Conservation (phyloP, 2,888 invertebrate species). For the Melolontha melolontha region DNA sequence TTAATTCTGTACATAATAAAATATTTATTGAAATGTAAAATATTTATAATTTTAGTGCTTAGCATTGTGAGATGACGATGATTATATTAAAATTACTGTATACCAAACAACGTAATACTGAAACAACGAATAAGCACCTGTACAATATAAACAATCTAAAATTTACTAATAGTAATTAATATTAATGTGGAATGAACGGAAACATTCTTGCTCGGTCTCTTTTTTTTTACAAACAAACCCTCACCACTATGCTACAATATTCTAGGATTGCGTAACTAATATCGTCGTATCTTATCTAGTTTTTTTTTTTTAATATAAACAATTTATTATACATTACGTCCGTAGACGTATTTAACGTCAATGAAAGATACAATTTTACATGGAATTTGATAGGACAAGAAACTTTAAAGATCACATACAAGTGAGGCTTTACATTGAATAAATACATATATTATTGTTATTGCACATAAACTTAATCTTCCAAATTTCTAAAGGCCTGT, state of each 20-base stretch:
- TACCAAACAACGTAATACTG: conserved; percentile 35
- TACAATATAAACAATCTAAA: conserved; percentile 21
- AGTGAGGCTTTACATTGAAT: conserved; percentile 37
- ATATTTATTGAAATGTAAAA: conserved; percentile 9
- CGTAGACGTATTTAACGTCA: neutral
- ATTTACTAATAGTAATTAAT: conserved; percentile 3
- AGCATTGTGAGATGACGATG: conserved; percentile 1
- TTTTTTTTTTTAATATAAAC: conserved; percentile 22
- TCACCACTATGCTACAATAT: conserved; percentile 34
- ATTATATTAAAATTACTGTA: conserved; percentile 26
- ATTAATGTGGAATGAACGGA: conserved; percentile 39
- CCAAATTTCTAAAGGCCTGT: conserved; percentile 97
- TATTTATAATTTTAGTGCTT: conserved; percentile 14
- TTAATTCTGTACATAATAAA: conserved; percentile 21
- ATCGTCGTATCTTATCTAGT: neutral
- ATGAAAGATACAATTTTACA: conserved; percentile 12
- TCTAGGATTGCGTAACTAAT: conserved; percentile 9
- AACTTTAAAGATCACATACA: conserved; percentile 17
- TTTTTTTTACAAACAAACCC: conserved; percentile 36
- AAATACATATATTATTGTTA: conserved; percentile 15
- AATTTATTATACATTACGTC: conserved; percentile 27
- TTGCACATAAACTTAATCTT: conserved; percentile 78
- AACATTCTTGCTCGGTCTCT: conserved; percentile 6
- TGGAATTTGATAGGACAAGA: conserved; percentile 2
- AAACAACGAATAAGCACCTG: conserved; percentile 36